Conservation (phyloP, 2,797 vertebrate species). For the Danio kyathit region DNA sequence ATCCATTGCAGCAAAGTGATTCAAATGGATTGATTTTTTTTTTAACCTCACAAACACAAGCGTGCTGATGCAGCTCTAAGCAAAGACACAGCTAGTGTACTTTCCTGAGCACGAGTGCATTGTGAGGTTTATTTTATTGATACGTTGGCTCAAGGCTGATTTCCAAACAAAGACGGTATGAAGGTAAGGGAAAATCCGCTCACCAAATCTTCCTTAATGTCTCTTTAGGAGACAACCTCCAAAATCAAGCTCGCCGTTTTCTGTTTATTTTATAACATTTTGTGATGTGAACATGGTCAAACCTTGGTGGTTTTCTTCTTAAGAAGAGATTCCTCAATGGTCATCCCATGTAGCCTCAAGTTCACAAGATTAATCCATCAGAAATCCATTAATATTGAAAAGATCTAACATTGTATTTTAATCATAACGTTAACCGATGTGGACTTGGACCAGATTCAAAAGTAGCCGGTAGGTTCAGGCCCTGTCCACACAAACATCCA, state of each 20-base stretch:
- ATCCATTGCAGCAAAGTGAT: slow-evolving; percentile 41
- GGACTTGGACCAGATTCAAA: neutral
- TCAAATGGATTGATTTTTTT: slow-evolving; percentile 31
- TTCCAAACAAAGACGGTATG: neutral
- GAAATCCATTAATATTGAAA: neutral
- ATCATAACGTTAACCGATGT: neutral
- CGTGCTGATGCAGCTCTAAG: neutral
- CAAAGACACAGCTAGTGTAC: slow-evolving; percentile 1
- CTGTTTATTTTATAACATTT: too few species aligned
- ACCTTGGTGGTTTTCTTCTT: too few species aligned
- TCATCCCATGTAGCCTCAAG: neutral
- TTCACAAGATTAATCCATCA: neutral
- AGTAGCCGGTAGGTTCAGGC: too few species aligned
- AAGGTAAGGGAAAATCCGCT: neutral
- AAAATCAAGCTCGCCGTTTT: too few species aligned
- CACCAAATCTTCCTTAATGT: too few species aligned
- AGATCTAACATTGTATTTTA: neutral
- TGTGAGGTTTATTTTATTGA: slow-evolving; percentile 33
- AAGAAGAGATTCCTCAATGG: neutral
- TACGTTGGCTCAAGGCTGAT: neutral
- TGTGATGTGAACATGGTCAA: too few species aligned
- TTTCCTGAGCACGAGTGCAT: neutral
- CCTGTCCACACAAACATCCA: too few species aligned
- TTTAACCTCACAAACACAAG: slow-evolving; percentile 19
- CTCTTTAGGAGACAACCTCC: too few species aligned